These are phyloP conservation scores for Lepidurus couesii DNA, from an alignment of 1,140 invertebrate species.

Conservation along the genomic window DNA sequence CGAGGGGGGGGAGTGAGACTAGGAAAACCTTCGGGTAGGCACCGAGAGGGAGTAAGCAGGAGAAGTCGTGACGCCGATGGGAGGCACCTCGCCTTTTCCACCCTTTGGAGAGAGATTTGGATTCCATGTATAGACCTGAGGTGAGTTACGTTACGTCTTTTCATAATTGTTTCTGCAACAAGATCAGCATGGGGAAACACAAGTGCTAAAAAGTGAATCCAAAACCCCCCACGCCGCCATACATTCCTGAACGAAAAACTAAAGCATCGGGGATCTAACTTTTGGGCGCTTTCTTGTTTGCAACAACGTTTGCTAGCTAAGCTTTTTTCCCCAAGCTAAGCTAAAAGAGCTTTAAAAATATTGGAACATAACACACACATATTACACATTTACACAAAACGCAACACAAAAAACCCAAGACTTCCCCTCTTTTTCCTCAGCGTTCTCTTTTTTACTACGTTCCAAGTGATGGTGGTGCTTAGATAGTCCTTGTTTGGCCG, in stretches of 20 bases:
- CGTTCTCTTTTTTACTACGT: neutral
- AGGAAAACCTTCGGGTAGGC: slow-evolving; percentile 17
- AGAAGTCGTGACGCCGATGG: slow-evolving; percentile 20
- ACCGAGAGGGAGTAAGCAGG: slow-evolving; percentile 20
- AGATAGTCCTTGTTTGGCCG: slow-evolving; percentile 17
- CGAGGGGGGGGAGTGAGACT: slow-evolving; percentile 12
- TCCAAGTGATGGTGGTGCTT: neutral
- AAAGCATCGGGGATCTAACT: neutral
- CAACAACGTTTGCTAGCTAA: neutral
- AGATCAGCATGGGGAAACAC: slow-evolving; percentile 14
- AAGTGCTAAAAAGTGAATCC: slow-evolving; percentile 11
- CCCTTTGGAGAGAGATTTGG: slow-evolving; percentile 21
- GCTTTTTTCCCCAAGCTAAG: too few species aligned
- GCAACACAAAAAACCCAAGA: neutral
- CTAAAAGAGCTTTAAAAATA: too few species aligned
- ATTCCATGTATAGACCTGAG: slow-evolving; percentile 22
- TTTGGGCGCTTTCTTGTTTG: neutral
- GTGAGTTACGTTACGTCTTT: slow-evolving; percentile 22
- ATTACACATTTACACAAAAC: neutral
- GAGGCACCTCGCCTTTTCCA: slow-evolving; percentile 20
- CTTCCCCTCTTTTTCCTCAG: neutral
- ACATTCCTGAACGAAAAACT: neutral
- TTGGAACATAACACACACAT: neutral
- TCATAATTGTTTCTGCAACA: slow-evolving; percentile 22
- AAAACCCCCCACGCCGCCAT: neutral